phyloP scores from a whole-genome alignment of 2,888 invertebrate genomes.

The Zele albiditarsus region DNA sequence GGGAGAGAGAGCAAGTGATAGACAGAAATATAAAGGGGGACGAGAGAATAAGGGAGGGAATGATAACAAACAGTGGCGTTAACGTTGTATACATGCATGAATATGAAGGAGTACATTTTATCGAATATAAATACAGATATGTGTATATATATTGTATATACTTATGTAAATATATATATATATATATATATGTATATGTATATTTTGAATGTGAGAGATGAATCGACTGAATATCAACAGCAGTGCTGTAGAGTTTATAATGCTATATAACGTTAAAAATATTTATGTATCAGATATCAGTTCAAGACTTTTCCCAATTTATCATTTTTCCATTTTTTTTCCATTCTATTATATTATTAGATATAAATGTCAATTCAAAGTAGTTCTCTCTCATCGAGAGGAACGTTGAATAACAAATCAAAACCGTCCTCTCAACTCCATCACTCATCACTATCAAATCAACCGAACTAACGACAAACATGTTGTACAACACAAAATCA shows the following conservation, averaged over 20 bases:
- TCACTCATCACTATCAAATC: no score
- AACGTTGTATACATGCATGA: slow-evolving; percentile 26
- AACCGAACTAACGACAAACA: no score
- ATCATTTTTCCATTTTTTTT: no score
- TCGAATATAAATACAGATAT: background rate
- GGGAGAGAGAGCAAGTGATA: slow-evolving; percentile 1
- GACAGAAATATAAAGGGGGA: slow-evolving; percentile 11
- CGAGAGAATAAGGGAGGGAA: background rate
- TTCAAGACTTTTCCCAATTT: no score
- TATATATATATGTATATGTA: background rate
- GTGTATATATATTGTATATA: background rate
- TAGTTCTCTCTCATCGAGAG: no score
- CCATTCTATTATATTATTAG: no score
- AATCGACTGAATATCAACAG: background rate
- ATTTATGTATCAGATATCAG: background rate
- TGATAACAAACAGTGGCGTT: slow-evolving; percentile 35
- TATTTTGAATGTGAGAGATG: background rate
- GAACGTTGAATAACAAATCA: no score
- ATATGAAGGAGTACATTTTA: slow-evolving; percentile 33
- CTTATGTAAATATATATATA: background rate
- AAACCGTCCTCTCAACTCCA: no score
- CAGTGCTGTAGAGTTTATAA: background rate
- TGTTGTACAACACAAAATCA: no score
- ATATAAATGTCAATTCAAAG: no score
- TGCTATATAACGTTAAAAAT: background rate